A percentile compares a stretch with the other conserved stretches of the same genome.
These are phyloP conservation scores for Electrona antarctica DNA, from an alignment of 2,113 vertebrate species.

Conservation along the genomic window DNA sequence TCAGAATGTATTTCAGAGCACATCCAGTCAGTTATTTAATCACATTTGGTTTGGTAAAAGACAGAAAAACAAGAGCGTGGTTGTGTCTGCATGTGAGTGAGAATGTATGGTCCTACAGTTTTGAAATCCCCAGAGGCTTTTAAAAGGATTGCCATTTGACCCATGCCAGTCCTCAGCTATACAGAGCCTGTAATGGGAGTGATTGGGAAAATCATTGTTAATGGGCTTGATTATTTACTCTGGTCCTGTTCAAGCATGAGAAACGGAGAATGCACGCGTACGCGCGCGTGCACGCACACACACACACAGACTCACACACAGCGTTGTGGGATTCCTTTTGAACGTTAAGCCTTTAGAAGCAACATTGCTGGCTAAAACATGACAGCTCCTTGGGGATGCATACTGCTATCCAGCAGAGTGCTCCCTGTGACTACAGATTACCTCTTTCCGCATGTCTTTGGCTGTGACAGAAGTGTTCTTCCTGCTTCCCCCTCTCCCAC, in stretches of 20 bases:
- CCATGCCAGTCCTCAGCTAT: slow-evolving; percentile 1
- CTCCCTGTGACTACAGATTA: slow-evolving; percentile 62
- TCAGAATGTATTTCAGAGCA: too few species aligned
- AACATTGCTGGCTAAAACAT: slow-evolving; percentile 32
- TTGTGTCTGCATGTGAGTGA: not conserved
- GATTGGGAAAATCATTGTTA: slow-evolving; percentile 14
- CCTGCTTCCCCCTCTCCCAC: slow-evolving; percentile 27
- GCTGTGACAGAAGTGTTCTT: slow-evolving; percentile 33
- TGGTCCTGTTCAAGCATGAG: slow-evolving; percentile 6
- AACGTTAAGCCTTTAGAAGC: slow-evolving; percentile 45
- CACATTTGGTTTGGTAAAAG: too few species aligned
- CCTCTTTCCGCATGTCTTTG: slow-evolving; percentile 54
- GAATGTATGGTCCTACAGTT: not conserved
- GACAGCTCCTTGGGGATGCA: slow-evolving; percentile 46
- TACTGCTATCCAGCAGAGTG: slow-evolving; percentile 45
- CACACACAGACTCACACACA: not conserved
- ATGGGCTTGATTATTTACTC: slow-evolving; percentile 36
- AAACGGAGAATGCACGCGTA: not conserved
- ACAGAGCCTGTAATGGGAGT: slow-evolving; percentile 11
- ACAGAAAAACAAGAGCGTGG: not conserved
- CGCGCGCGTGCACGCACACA: too few species aligned
- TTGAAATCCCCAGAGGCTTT: not conserved
- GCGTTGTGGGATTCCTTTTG: slow-evolving; percentile 37
- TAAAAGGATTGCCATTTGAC: slow-evolving; percentile 18
- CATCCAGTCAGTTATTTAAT: too few species aligned